phyloP scores from a whole-genome alignment of 2,113 vertebrate genomes.

The Nothocercus julius region DNA sequence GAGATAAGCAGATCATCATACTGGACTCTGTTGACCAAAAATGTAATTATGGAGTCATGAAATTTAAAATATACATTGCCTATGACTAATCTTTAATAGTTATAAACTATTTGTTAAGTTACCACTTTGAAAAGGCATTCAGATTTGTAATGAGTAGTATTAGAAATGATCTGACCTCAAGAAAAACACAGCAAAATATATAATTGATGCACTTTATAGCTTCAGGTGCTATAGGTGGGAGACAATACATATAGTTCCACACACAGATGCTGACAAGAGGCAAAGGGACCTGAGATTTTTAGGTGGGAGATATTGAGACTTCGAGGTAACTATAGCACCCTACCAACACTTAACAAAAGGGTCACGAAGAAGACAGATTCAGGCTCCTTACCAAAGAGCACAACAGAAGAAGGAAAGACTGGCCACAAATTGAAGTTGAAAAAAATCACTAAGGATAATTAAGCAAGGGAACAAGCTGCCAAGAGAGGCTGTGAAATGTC shows the following conservation, averaged over 20 bases:
- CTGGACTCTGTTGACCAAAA: background rate
- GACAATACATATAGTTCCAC: background rate
- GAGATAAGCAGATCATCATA: background rate
- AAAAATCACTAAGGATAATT: background rate
- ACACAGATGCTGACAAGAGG: background rate
- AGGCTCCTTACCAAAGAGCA: background rate
- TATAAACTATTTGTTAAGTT: background rate
- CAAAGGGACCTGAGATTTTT: fast-evolving
- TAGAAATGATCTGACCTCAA: background rate
- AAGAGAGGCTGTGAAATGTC: background rate
- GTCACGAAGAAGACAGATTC: background rate
- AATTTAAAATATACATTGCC: background rate
- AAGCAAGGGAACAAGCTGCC: background rate
- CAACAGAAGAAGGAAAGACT: background rate
- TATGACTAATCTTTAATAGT: background rate
- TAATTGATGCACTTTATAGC: background rate
- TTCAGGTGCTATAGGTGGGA: background rate
- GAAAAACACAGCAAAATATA: background rate
- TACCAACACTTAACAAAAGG: background rate
- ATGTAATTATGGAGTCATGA: background rate
- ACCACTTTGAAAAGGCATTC: background rate
- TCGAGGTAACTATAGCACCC: background rate
- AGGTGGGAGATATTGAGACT: background rate
- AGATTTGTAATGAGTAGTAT: background rate
- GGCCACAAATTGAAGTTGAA: background rate